A percentile compares a stretch with the other conserved stretches of the same genome.
Evolutionary conservation across 2,888 invertebrate species (phyloP).

Genomic region (Arctia plantaginis): DNA sequence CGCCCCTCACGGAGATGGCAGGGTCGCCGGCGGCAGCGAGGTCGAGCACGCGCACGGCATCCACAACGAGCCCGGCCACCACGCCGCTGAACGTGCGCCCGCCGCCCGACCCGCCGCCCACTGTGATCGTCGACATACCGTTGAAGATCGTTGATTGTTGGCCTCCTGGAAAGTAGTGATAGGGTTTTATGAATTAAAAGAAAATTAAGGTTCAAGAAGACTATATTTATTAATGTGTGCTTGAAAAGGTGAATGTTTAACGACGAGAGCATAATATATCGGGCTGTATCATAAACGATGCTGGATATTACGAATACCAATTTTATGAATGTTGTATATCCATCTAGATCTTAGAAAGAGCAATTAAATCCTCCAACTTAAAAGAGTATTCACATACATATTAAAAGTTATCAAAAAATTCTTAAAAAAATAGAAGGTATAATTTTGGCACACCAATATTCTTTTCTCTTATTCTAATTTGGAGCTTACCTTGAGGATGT

Average conservation of each 20-base stretch:
- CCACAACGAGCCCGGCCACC: conserved; percentile 95
- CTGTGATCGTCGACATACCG: conserved; percentile 94
- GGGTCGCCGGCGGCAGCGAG: conserved; percentile 94
- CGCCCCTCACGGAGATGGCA: conserved; percentile 92
- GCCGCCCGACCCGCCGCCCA: conserved; percentile 94
- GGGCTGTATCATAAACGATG: too few relatives aligned
- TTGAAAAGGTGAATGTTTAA: too few relatives aligned
- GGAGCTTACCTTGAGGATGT: conserved; percentile 91
- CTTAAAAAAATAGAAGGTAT: too few relatives aligned
- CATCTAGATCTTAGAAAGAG: too few relatives aligned
- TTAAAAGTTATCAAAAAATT: too few relatives aligned
- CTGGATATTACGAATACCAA: too few relatives aligned
- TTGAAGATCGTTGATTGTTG: conserved; percentile 95
- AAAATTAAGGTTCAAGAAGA: not conserved
- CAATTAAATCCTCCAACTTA: too few relatives aligned
- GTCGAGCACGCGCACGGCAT: conserved; percentile 94
- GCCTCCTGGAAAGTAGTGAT: conserved; percentile 88
- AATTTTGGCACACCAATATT: too few relatives aligned
- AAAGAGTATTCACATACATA: too few relatives aligned
- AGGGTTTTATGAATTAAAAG: not conserved
- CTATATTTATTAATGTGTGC: not conserved
- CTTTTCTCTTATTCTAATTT: not conserved
- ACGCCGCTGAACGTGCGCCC: conserved; percentile 94
- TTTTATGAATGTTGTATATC: too few relatives aligned
- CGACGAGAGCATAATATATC: too few relatives aligned